These are phyloP conservation scores for Autographa pulchrina DNA, from an alignment of 2,888 invertebrate species.

Conservation along the genomic window DNA sequence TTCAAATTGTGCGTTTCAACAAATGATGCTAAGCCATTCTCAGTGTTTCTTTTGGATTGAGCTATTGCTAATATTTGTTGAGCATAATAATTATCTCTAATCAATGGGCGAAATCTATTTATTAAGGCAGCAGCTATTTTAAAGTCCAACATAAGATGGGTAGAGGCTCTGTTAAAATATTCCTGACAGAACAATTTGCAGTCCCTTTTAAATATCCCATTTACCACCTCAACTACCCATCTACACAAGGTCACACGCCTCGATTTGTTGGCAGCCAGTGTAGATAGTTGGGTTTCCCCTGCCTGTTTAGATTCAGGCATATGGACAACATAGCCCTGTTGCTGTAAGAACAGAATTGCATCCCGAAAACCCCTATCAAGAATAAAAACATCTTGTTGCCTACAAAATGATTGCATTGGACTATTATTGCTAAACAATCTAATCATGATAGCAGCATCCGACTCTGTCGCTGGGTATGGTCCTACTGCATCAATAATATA, in stretches of 20 bases:
- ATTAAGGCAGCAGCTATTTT: constrained; percentile 24
- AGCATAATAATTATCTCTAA: background rate
- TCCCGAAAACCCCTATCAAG: constrained; percentile 1
- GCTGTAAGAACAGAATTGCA: background rate
- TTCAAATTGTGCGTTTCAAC: constrained; percentile 16
- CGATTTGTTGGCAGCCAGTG: background rate
- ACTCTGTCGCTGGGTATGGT: too few species aligned
- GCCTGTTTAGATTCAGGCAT: background rate
- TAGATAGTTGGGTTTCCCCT: background rate
- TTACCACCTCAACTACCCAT: background rate
- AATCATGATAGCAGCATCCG: too few species aligned
- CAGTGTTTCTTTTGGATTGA: background rate
- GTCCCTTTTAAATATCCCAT: background rate
- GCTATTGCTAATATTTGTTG: background rate
- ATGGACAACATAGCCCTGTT: background rate
- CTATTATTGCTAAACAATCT: too few species aligned
- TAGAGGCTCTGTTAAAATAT: background rate
- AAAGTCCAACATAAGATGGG: constrained; percentile 29
- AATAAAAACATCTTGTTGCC: background rate
- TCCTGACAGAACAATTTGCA: constrained; percentile 1
- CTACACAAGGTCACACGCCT: background rate
- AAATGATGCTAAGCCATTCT: background rate
- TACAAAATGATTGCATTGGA: background rate
- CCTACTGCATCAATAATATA: too few species aligned
- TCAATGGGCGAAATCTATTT: background rate